A percentile compares a stretch with the other conserved stretches of the same genome.
Conservation (phyloP, 2,797 vertebrate species). For the Diplodus puntazzo region DNA sequence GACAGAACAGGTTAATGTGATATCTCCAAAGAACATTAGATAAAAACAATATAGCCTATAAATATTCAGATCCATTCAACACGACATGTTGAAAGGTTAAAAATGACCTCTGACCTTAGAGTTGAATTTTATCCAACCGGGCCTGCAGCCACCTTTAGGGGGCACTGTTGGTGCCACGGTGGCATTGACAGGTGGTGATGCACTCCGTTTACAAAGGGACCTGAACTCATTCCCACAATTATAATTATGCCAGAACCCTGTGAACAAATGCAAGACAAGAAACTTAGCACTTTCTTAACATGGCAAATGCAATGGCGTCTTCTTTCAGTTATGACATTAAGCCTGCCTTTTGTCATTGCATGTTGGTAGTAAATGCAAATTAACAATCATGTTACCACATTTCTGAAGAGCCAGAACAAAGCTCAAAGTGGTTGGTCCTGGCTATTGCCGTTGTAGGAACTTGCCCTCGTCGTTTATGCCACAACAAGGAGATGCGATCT, state of each 20-base stretch:
- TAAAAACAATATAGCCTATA: background rate
- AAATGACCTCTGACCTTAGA: conserved; percentile 59
- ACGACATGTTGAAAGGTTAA: background rate
- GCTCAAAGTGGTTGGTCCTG: too few species aligned
- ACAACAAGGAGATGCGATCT: too few species aligned
- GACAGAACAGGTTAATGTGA: background rate
- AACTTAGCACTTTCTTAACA: background rate
- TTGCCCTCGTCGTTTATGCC: too few species aligned
- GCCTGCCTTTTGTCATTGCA: too few species aligned
- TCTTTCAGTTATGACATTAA: background rate
- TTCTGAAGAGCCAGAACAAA: too few species aligned
- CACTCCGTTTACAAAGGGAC: conserved; percentile 62
- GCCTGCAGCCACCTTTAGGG: conserved; percentile 50
- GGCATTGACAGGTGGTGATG: conserved; percentile 41
- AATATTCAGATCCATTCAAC: background rate
- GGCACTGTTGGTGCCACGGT: conserved; percentile 48
- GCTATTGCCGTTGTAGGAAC: too few species aligned
- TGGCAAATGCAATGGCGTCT: background rate
- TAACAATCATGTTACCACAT: too few species aligned
- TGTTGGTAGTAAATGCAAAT: too few species aligned
- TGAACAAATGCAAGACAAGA: background rate
- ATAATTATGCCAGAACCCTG: conserved; percentile 61
- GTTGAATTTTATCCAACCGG: conserved; percentile 47
- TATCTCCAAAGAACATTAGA: background rate
- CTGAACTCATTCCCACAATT: conserved; percentile 46